Evolutionary conservation across 2,888 invertebrate species (phyloP).

Genomic region (Apodemia mormo): DNA sequence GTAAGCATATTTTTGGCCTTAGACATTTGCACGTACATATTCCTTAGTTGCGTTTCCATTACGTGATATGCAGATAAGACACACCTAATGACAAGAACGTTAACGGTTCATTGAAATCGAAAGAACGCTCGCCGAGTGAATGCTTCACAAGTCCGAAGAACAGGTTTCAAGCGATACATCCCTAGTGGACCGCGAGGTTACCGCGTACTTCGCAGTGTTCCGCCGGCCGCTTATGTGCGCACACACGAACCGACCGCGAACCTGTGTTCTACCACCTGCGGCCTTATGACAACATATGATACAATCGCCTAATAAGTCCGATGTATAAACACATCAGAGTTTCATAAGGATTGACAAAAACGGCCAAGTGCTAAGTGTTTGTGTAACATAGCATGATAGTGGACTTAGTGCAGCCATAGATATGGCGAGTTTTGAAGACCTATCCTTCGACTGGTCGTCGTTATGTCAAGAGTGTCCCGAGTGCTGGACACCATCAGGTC

Average conservation of each 20-base stretch:
- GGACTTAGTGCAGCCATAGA: slow-evolving; percentile 52
- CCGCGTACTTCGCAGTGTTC: slow-evolving; percentile 60
- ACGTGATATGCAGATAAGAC: slow-evolving; percentile 66
- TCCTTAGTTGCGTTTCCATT: slow-evolving; percentile 49
- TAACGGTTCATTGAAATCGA: slow-evolving; percentile 81
- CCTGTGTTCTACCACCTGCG: slow-evolving; percentile 43
- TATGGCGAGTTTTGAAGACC: slow-evolving; percentile 85
- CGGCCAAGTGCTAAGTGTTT: slow-evolving; percentile 49
- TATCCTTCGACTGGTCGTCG: slow-evolving; percentile 84
- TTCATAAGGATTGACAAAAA: slow-evolving; percentile 29
- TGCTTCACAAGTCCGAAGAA: slow-evolving; percentile 46
- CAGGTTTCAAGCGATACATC: slow-evolving; percentile 73
- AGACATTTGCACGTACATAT: neutral
- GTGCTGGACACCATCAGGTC: slow-evolving; percentile 84
- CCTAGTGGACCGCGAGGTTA: slow-evolving; percentile 46
- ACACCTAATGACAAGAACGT: slow-evolving; percentile 65
- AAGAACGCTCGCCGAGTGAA: slow-evolving; percentile 52
- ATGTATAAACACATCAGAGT: slow-evolving; percentile 26
- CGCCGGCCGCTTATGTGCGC: slow-evolving; percentile 55
- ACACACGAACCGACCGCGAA: slow-evolving; percentile 42
- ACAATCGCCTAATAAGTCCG: slow-evolving; percentile 40
- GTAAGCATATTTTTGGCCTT: neutral
- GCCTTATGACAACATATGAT: slow-evolving; percentile 48
- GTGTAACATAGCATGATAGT: slow-evolving; percentile 59
- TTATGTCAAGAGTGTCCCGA: slow-evolving; percentile 83